Evolutionary conservation across 1,140 invertebrate species (phyloP).

Genomic region (Drosophila sechellia): DNA sequence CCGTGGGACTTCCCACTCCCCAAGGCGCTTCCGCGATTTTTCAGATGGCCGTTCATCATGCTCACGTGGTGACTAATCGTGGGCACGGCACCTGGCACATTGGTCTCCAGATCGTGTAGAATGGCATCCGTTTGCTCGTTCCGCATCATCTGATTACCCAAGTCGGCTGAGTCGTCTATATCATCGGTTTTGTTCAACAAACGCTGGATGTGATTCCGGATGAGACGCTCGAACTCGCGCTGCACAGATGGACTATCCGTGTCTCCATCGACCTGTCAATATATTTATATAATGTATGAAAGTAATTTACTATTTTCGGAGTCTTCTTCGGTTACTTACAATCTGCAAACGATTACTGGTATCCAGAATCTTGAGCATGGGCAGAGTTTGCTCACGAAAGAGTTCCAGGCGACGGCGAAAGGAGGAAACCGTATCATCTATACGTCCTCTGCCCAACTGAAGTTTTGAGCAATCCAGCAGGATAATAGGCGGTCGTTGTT

Average conservation of each 20-base stretch:
- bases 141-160: slow-evolving; percentile 56
- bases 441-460: slow-evolving; percentile 90
- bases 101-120: slow-evolving; percentile 79
- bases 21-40: slow-evolving; percentile 61
- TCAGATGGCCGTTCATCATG: slow-evolving; percentile 82
- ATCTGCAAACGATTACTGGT: slow-evolving; percentile 91
- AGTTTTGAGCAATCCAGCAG: slow-evolving; percentile 94
- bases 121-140: slow-evolving; percentile 80
- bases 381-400: slow-evolving; percentile 93
- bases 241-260: slow-evolving; percentile 91
- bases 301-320: too few relatives aligned
- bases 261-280: slow-evolving; percentile 91
- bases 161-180: slow-evolving; percentile 20
- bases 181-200: slow-evolving; percentile 45
- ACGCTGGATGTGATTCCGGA: slow-evolving; percentile 86
- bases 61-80: slow-evolving; percentile 84
- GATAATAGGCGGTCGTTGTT: slow-evolving; percentile 90
- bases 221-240: slow-evolving; percentile 89
- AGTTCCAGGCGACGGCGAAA: slow-evolving; percentile 92
- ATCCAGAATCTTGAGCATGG: slow-evolving; percentile 93
- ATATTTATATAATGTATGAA: background rate
- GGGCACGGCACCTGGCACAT: slow-evolving; percentile 81
- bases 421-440: slow-evolving; percentile 93
- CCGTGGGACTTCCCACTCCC: slow-evolving; percentile 38
- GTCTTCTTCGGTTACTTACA: slow-evolving; percentile 85